phyloP scores from a whole-genome alignment of 2,113 vertebrate genomes.

The Pseudopodoces humilis region DNA sequence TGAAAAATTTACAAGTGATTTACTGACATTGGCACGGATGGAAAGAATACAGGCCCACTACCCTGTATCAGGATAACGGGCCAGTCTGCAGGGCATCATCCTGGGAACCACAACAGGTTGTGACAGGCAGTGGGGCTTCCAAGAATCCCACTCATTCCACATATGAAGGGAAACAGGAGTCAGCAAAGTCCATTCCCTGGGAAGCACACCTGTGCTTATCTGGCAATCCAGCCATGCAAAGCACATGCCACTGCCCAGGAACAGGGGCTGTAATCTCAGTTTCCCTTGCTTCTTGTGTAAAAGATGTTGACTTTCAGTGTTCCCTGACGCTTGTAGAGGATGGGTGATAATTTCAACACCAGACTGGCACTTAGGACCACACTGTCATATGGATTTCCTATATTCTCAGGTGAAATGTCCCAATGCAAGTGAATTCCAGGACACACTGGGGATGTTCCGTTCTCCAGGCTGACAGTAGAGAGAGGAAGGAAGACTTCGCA shows the following conservation, averaged over 20 bases:
- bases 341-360: background rate
- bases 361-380: background rate
- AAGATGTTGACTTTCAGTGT: background rate
- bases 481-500: background rate
- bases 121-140: background rate
- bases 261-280: background rate
- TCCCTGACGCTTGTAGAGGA: background rate
- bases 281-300: background rate
- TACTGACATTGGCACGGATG: background rate
- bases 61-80: fast-evolving
- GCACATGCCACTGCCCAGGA: background rate
- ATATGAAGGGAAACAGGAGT: background rate
- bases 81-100: fast-evolving
- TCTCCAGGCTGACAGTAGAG: background rate
- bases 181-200: background rate
- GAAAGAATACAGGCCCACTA: background rate
- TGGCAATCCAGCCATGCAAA: fast-evolving
- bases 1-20: background rate
- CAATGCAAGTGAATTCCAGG: background rate
- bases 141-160: background rate
- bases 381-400: background rate
- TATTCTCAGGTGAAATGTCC: background rate
- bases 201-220: fast-evolving
- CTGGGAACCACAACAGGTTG: background rate
- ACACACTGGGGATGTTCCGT: background rate